Evolutionary conservation across 2,888 invertebrate species (phyloP).

Genomic region (Zhuqinia jingwanae): DNA sequence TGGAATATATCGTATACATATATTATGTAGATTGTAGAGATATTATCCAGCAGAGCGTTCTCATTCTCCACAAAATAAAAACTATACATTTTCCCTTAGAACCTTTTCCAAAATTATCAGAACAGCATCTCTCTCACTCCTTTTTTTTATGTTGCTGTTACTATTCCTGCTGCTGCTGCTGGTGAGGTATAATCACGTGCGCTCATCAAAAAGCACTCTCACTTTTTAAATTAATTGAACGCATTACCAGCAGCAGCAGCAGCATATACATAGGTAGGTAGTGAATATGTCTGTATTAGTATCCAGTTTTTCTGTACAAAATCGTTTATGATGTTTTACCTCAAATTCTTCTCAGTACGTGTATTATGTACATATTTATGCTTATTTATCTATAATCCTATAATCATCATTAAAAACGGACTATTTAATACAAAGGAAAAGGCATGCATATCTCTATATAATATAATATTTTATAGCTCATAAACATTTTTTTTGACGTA

Average conservation of each 20-base stretch:
- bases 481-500: conserved; percentile 36
- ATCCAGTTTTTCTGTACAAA: neutral
- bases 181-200: neutral
- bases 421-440: neutral
- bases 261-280: neutral
- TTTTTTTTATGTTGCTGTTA: neutral
- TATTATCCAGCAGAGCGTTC: no score
- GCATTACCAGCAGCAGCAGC: neutral
- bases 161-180: no score
- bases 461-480: neutral
- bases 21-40: no score
- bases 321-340: neutral
- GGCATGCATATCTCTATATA: neutral
- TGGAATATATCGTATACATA: no score
- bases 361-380: no score
- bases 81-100: neutral
- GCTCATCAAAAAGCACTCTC: conserved; percentile 19
- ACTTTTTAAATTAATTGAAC: neutral
- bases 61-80: no score
- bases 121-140: neutral
- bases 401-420: conserved; percentile 6
- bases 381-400: no score
- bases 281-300: neutral
- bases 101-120: conserved; percentile 9
- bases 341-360: neutral